Evolutionary conservation across 2,888 invertebrate species (phyloP).

Genomic region (Andrena fulva): DNA sequence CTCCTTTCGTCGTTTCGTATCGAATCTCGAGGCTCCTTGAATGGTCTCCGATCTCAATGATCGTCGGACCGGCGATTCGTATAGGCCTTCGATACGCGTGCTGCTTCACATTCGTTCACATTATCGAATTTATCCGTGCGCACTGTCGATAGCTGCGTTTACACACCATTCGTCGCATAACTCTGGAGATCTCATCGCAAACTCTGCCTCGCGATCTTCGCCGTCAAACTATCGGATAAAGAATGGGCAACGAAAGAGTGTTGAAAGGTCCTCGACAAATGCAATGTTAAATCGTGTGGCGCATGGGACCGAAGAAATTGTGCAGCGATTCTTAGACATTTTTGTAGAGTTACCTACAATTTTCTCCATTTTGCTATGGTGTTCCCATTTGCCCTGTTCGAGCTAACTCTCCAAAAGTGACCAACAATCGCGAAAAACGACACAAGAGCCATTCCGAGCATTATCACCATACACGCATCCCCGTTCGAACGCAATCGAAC

Average conservation of each 20-base stretch:
- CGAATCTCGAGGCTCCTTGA: background rate
- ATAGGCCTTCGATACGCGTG: conserved; percentile 42
- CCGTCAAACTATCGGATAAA: background rate
- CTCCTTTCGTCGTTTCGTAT: background rate
- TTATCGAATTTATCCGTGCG: conserved; percentile 32
- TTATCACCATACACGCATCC: background rate
- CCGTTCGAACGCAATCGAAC: conserved; percentile 32
- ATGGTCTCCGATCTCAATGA: background rate
- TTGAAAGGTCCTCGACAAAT: too few species aligned
- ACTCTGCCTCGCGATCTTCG: background rate
- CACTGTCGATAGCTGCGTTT: conserved; percentile 51
- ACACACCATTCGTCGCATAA: conserved; percentile 43
- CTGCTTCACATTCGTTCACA: conserved; percentile 8
- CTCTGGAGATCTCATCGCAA: background rate
- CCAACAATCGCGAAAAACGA: background rate
- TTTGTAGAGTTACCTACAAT: too few species aligned
- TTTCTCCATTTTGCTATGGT: too few species aligned
- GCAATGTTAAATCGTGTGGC: too few species aligned
- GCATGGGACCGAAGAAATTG: too few species aligned
- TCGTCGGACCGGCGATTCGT: conserved; percentile 5
- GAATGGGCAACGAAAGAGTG: background rate
- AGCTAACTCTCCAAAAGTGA: background rate
- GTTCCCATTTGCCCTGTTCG: too few species aligned
- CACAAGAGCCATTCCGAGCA: background rate
- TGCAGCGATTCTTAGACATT: too few species aligned